These are phyloP conservation scores for Melipona bicolor DNA, from an alignment of 2,888 invertebrate genomes.

Conservation along the genomic window DNA sequence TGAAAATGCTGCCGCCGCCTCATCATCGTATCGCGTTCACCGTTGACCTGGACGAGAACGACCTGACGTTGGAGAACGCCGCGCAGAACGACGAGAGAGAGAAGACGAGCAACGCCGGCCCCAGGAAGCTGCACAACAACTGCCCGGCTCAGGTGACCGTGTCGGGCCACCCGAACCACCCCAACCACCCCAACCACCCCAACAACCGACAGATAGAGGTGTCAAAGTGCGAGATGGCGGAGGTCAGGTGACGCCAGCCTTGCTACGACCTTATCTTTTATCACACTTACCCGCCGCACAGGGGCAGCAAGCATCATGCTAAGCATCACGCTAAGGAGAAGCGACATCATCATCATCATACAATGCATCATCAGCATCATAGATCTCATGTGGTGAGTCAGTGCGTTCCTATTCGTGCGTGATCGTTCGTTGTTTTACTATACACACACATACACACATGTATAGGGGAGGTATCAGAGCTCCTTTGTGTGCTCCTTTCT, in stretches of 20 bases:
- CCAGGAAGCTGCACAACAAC: constrained; percentile 55
- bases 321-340: constrained; percentile 82
- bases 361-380: constrained; percentile 80
- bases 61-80: constrained; percentile 57
- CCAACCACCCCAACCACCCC: constrained; percentile 66
- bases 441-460: too few relatives aligned
- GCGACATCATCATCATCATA: constrained; percentile 81
- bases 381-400: constrained; percentile 81
- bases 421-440: constrained; percentile 12
- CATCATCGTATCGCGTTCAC: constrained; percentile 73
- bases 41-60: constrained; percentile 71
- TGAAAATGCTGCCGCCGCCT: constrained; percentile 72
- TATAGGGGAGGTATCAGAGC: not conserved
- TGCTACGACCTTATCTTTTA: constrained; percentile 82
- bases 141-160: constrained; percentile 48
- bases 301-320: constrained; percentile 80
- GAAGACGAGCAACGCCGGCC: constrained; percentile 28
- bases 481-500: not conserved
- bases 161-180: constrained; percentile 61
- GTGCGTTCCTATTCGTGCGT: constrained; percentile 27
- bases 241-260: constrained; percentile 83
- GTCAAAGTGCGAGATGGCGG: constrained; percentile 71
- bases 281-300: constrained; percentile 83
- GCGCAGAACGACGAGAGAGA: constrained; percentile 50
- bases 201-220: constrained; percentile 63